Evolutionary conservation across 2,888 invertebrate species (phyloP).

Genomic region (Melanargia galathea): DNA sequence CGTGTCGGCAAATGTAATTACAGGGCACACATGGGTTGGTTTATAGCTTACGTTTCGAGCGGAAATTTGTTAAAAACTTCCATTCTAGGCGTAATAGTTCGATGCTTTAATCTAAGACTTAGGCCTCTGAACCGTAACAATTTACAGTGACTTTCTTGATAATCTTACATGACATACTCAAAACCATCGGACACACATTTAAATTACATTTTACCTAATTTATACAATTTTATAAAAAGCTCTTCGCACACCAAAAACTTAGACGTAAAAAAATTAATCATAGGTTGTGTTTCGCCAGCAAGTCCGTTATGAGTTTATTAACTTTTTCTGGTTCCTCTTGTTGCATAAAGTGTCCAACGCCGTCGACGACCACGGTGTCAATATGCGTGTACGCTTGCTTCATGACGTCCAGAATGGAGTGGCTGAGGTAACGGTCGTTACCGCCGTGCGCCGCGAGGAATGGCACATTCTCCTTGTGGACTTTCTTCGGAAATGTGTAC

Average conservation of each 20-base stretch:
- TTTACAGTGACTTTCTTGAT: too few relatives aligned
- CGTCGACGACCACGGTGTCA: slow-evolving; percentile 67
- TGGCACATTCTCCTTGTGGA: slow-evolving; percentile 61
- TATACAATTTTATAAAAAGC: too few relatives aligned
- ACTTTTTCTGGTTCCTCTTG: slow-evolving; percentile 80
- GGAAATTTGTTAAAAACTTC: too few relatives aligned
- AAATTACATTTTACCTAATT: too few relatives aligned
- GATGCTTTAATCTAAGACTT: too few relatives aligned
- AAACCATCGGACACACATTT: too few relatives aligned
- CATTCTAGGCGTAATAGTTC: too few relatives aligned
- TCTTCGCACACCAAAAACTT: background rate
- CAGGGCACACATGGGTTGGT: too few relatives aligned
- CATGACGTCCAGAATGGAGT: slow-evolving; percentile 55
- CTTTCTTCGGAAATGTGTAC: slow-evolving; percentile 50
- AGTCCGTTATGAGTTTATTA: slow-evolving; percentile 77
- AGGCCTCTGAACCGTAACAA: too few relatives aligned
- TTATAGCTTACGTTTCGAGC: too few relatives aligned
- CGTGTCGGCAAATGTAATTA: too few relatives aligned
- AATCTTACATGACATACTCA: too few relatives aligned
- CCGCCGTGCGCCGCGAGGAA: slow-evolving; percentile 71
- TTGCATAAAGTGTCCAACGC: slow-evolving; percentile 79
- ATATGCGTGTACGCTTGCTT: slow-evolving; percentile 67
- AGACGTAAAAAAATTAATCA: slow-evolving; percentile 14
- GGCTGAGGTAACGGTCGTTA: slow-evolving; percentile 66
- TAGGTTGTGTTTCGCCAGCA: slow-evolving; percentile 58